phyloP scores from a whole-genome alignment of 2,888 invertebrate genomes.

The Sisyra nigra region DNA sequence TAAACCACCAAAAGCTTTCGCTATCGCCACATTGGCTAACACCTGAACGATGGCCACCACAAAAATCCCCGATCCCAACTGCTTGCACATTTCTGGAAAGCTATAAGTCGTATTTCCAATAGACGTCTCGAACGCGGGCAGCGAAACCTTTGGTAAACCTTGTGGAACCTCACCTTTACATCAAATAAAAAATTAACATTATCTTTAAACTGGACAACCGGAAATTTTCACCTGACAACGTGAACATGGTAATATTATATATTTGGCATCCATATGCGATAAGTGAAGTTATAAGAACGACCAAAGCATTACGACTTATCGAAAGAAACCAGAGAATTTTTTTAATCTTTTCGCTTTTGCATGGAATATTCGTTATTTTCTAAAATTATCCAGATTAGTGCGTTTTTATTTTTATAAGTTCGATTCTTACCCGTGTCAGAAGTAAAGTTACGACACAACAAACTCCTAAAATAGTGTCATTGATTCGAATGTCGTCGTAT shows the following conservation, averaged over 20 bases:
- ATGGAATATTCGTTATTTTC: slow-evolving; percentile 26
- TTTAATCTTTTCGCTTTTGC: slow-evolving; percentile 27
- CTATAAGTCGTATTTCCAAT: slow-evolving; percentile 41
- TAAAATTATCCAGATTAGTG: slow-evolving; percentile 35
- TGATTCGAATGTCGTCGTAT: slow-evolving; percentile 31
- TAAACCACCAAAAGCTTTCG: slow-evolving; percentile 77
- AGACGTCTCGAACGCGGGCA: slow-evolving; percentile 48
- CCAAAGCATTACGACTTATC: slow-evolving; percentile 62
- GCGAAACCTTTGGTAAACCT: slow-evolving; percentile 49
- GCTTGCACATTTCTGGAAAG: slow-evolving; percentile 48
- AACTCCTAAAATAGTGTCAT: slow-evolving; percentile 50
- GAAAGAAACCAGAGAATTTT: slow-evolving; percentile 55
- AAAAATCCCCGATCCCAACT: slow-evolving; percentile 59
- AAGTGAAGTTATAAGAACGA: slow-evolving; percentile 46
- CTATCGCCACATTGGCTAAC: slow-evolving; percentile 85
- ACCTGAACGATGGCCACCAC: slow-evolving; percentile 77
- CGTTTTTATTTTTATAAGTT: background rate
- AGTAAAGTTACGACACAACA: slow-evolving; percentile 48
- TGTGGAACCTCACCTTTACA: slow-evolving; percentile 41
- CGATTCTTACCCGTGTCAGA: slow-evolving; percentile 41
- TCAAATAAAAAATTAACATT: slow-evolving; percentile 11
- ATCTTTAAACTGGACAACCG: too few species aligned
- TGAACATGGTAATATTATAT: slow-evolving; percentile 40
- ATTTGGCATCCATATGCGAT: slow-evolving; percentile 32
- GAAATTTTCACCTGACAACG: slow-evolving; percentile 32